Evolutionary conservation across 2,797 vertebrate genomes (phyloP).

Genomic region (Cryptoprocta ferox): DNA sequence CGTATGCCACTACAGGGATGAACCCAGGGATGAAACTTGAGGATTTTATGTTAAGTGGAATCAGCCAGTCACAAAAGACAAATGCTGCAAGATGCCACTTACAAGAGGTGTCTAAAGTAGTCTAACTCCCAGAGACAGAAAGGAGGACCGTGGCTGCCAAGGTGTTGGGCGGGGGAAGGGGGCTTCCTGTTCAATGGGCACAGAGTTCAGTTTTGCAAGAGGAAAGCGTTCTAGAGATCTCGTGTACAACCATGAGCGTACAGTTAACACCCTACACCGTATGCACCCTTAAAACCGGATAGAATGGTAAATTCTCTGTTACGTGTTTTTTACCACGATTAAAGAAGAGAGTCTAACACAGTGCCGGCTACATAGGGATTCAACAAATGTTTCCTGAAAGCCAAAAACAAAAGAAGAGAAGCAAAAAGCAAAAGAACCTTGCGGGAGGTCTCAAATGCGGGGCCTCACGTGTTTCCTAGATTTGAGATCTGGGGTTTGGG

Average conservation of each 20-base stretch:
- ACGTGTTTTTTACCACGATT: not conserved
- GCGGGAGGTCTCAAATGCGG: not conserved
- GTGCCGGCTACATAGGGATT: not conserved
- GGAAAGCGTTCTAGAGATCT: not conserved
- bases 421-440: not conserved
- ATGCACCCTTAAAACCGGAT: not conserved
- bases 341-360: not conserved
- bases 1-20: not conserved
- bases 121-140: not conserved
- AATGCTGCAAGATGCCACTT: not conserved
- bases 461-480: not conserved
- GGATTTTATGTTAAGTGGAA: not conserved
- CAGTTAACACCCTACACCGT: rapidly evolving
- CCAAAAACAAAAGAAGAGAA: not conserved
- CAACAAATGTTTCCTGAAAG: not conserved
- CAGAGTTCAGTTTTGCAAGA: not conserved
- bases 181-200: not conserved
- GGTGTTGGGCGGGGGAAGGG: rapidly evolving
- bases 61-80: not conserved
- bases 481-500: not conserved
- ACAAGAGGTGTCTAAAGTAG: not conserved
- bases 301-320: not conserved
- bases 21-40: not conserved
- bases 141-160: not conserved
- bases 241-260: rapidly evolving